Evolutionary conservation across 2,113 vertebrate genomes (phyloP), one percentile per base, ranked within the genome.

Genomic region (Serranochromis macrocephalus): DNA sequence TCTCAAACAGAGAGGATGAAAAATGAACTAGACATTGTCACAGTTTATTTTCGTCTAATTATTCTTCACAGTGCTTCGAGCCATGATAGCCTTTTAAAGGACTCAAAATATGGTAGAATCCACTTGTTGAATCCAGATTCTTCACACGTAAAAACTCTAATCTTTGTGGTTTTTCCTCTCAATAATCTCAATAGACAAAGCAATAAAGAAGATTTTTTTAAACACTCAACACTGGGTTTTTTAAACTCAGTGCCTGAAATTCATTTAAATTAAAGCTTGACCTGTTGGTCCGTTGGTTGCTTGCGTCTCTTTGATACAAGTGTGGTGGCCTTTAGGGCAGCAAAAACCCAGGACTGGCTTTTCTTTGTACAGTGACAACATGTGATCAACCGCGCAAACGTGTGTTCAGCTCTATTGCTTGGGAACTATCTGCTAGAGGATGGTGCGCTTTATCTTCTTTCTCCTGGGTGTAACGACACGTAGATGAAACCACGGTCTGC

Each of bases 351-450:
- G 79, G 79, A 92, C 91, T 91, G 80, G 29, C 54, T 45, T 45
- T 47, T 80, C 86, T 90, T 91, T 94, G 90, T 93, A 68, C 33
- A 26, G 21, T n/a, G 73, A 85, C 80, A 78, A 53, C 92, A 92
- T 94, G 93, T 93, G 92, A 94, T 88, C 66, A 49, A 49, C 61
- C 40, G 12, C 24, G n/a, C 9, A 58, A 85, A 87, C 24, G 61
- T 58, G 82, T 47, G 54, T 21, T 42, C 36, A 75, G 57, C 53
- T 83, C 29, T 13, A 7, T 79, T 73, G 54, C 55, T 85, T 79
- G 82, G 38, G 14, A 84, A 45, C 66, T n/a, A 26, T 86, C 83
- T 45, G 53, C 26, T 66, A 49, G 24, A 58, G 68, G 36, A 42
- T 16, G 11, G 16, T 21, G 21, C 14, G 5, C 38, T 58, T 45